Evolutionary conservation across 2,888 invertebrate species (phyloP), one percentile per base, ranked within the genome.

Genomic region (Labia minor): DNA sequence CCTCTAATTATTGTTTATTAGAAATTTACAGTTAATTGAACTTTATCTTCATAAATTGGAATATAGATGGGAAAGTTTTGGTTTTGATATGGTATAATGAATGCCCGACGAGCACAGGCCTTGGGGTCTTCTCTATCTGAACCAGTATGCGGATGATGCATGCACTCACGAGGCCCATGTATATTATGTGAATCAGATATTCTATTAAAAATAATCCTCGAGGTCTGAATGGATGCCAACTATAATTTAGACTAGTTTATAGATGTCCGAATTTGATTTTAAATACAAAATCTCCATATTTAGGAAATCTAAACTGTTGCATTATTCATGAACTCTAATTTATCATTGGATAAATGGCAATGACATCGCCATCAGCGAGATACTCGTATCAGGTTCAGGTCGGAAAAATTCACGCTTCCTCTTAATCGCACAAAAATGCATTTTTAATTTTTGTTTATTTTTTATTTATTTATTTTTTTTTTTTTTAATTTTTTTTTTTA

Each of bases 1-100:
- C 16, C 49, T 49, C 49, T 49, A 49, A 49, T 49, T 49, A 49
- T 49, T 49, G 49, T 49, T n/a, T 49, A 49, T 49, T 49, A 49
- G 49, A 49, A 49, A 49, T 49, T 49, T 49, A 49, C 49, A 49
- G 49, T 49, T 49, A 49, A 49, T 49, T 49, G 49, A 49, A 49
- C 49, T 49, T 49, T 49, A 49, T 49, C 49, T 49, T 49, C 16
- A 16, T 16, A 49, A 49, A 49, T 49, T 49, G n/a, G 49, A 49
- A 49, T 49, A 49, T 49, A 14, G 14, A 49, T 49, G 49, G 49
- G n/a, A 49, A 49, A 49, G 49, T 49, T 49, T 49, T 49, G 49
- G 49, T 49, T 49, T 49, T 49, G 49, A 49, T 49, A 49, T 49
- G 16, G 16, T 49, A 49, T 49, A 49, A 49, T 49, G 16, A 49